Percentiles rank a stretch among this genome's conserved stretches.
Evolutionary conservation across 1,140 invertebrate species (phyloP).

Genomic region (Papilio polyxenes): DNA sequence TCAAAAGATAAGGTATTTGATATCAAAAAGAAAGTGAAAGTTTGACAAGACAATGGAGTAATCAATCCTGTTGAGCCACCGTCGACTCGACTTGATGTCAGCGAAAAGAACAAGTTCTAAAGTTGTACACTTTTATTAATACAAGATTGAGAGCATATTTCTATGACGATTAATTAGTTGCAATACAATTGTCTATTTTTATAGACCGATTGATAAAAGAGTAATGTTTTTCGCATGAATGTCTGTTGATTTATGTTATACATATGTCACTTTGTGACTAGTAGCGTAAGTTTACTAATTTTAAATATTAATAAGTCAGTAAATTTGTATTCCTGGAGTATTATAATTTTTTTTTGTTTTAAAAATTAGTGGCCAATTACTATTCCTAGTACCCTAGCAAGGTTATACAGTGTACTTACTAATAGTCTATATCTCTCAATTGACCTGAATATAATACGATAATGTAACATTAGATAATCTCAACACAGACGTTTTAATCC

Average conservation of each 20-base stretch:
- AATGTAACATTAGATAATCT: neutral
- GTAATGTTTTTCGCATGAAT: too few relatives aligned
- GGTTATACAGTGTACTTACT: neutral
- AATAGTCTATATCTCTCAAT: neutral
- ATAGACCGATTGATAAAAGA: neutral
- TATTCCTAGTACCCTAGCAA: too few relatives aligned
- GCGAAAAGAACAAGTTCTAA: neutral
- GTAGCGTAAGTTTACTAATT: too few relatives aligned
- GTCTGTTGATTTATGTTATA: too few relatives aligned
- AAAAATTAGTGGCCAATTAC: too few relatives aligned
- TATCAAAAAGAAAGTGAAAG: slow-evolving; percentile 27
- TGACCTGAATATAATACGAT: neutral
- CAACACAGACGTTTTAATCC: slow-evolving; percentile 5
- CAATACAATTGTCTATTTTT: neutral
- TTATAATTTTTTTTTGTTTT: too few relatives aligned
- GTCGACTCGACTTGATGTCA: neutral
- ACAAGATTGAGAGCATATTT: neutral
- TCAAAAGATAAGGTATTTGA: slow-evolving; percentile 16
- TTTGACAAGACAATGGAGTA: slow-evolving; percentile 23
- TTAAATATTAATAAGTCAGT: too few relatives aligned
- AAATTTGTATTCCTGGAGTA: too few relatives aligned
- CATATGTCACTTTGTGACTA: too few relatives aligned
- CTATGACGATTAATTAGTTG: neutral
- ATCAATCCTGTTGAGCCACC: slow-evolving; percentile 16
- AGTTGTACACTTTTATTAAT: slow-evolving; percentile 2